Evolutionary conservation across 2,113 vertebrate species (phyloP), one percentile per base, ranked within the genome.

Genomic region (Rhea pennata): DNA sequence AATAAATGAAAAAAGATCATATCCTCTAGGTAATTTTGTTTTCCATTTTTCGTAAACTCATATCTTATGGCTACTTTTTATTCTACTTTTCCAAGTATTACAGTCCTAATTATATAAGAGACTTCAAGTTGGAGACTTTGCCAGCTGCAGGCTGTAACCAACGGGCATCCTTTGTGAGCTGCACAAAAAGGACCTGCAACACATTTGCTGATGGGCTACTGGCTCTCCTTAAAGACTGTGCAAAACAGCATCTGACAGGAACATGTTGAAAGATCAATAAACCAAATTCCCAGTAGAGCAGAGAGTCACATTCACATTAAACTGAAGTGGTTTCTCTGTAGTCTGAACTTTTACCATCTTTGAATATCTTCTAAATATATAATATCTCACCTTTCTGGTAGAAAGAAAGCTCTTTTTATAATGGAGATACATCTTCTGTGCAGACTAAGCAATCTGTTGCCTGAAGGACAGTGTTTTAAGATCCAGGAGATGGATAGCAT

Each of bases 41-140:
- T 89, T 36, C n/a, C 11, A 15, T 54, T 3, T 64, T 72, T 84
- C 33, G 26, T 33, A 33, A 77, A 77, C 12, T 42, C 6, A 15
- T 36, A 5, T 2, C 7, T 56, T 2, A 1, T 42, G 0, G 0
- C 14, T 2, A 0, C 13, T 67, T 61, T 58, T 31, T 3, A 0
- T 90, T 80, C 44, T 16, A 58, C 6, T 7, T 1, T 26, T 9
- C 6, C 33, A 46, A 40, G 46, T 4, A 58, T 7, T 8, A 80
- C 31, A 73, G 2, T 4, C 6, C 6, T 51, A 65, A 40, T 17
- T 31, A 21, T 22, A 40, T 46, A 12, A 29, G 4, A 51, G 6
- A 29, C 16, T 77, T 62, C 22, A 87, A 1, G n/a, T 19, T 61
- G 48, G 14, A 93, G 48, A 44, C 21, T 23, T 70, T 66, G 23